These are phyloP conservation scores for Amphipyra berbera DNA, from an alignment of 2,888 invertebrate species.

Conservation along the genomic window DNA sequence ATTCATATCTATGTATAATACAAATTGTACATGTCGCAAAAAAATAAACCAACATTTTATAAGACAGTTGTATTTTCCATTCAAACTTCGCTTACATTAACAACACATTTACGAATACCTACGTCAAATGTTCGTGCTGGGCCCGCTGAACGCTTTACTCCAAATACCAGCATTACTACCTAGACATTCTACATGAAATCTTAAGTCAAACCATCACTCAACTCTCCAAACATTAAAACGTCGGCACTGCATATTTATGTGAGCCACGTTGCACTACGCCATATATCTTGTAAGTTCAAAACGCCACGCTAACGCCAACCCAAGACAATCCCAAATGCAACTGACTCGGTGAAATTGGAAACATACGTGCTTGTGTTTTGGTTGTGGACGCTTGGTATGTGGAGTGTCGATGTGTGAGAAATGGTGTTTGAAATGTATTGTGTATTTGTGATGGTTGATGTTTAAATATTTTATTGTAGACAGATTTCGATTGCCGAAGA, in stretches of 20 bases:
- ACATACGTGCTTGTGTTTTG: slow-evolving; percentile 20
- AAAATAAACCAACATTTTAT: too few relatives aligned
- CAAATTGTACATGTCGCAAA: too few relatives aligned
- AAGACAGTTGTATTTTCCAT: too few relatives aligned
- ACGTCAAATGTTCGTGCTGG: too few relatives aligned
- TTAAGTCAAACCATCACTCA: slow-evolving; percentile 16
- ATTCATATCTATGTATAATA: too few relatives aligned
- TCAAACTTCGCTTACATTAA: too few relatives aligned
- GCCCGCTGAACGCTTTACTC: too few relatives aligned
- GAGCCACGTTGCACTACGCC: slow-evolving; percentile 21
- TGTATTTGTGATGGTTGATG: neutral
- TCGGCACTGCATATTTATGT: slow-evolving; percentile 49
- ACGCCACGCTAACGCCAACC: slow-evolving; percentile 37
- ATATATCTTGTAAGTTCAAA: slow-evolving; percentile 58
- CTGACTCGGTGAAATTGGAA: slow-evolving; percentile 47
- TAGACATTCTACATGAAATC: slow-evolving; percentile 26
- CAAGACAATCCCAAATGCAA: slow-evolving; percentile 62
- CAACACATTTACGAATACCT: too few relatives aligned
- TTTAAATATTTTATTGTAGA: too few relatives aligned
- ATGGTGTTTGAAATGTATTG: neutral
- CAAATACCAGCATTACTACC: too few relatives aligned
- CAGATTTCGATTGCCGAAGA: too few relatives aligned
- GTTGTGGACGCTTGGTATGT: neutral
- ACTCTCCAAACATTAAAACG: slow-evolving; percentile 34
- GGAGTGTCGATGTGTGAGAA: neutral